Base-by-base conservation (phyloP, 2,797 vertebrate species). In the Diplodus sargus region DNA sequence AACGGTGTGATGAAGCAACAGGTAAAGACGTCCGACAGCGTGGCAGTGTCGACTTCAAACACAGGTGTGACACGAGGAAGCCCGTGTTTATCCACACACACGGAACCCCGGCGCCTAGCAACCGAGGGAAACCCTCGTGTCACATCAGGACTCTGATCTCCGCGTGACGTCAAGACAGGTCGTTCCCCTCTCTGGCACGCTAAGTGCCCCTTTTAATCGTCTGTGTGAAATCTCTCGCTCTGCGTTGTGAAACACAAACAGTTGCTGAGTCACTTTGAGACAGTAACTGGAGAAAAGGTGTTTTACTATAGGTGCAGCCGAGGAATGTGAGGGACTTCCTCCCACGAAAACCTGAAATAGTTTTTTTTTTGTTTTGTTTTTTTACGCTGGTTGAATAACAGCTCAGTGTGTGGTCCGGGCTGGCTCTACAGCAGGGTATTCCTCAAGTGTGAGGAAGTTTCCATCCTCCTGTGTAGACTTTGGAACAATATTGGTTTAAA, bases 401-500 rank as follows among this genome's bases (percentile, higher is more conserved):
- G 79, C 90, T 77, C 72, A 2, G 89, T 92, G 92, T 92, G 93
- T 93, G 92, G 91, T 90, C 90, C 54, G 1, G 2, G n/a, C 78
- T 43, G 71, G 66, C 48, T 88, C 71, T 81, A 73, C 69, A 57
- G 78, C 61, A 75, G 79, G 81, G 76, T 85, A 88, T 91, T 87
- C 85, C 85, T 91, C 72, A 60, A 86, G 86, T 20, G 69, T 60
- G 72, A 75, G 78, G 72, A 90, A 84, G 78, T 89, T 91, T 93
- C 91, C 85, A 88, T 77, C 77, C 81, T 77, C 78, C 76, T 78
- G 75, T 63, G 87, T 83, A 92, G 90, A 90, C 91, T 70, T 78
- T 83, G 70, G 70, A 92, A 93, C 88, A 94, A 93, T 92, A 93
- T 94, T 94, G 64, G 79, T 91, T 91, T 89, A 90, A 90, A 85